Evolutionary conservation across 2,888 invertebrate species (phyloP), one percentile per base, ranked within the genome.

Genomic region (Papilio elwesi): DNA sequence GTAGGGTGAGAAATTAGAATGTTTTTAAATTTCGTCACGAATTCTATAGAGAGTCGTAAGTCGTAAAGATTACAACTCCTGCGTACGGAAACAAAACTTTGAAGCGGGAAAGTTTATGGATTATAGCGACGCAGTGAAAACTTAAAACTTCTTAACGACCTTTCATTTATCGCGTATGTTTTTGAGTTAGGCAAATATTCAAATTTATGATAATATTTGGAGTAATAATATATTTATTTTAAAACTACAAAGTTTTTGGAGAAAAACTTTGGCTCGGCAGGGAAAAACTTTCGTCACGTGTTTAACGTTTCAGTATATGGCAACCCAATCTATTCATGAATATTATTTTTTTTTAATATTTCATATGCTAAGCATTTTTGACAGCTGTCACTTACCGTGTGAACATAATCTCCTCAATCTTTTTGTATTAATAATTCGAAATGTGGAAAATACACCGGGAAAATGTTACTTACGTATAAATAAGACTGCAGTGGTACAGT

Each of bases 1-100:
- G 6, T 6, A 43, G 43, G 43, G n/a, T 5, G 43, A 6, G 7
- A 15, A 10, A 43, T 62, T 43, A 36, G 43, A 59, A 59, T 59
- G 12, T 59, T 38, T 62, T 59, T n/a, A 38, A 59, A 59, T 26
- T 0, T 43, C 15, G n/a, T 59, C 59, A n/a, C 59, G 43, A 62
- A 43, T 62, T 43, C 59, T 62, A 43, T 43, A 64, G 26, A 49
- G 48, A 48, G 68, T 68, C 51, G 51, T 51, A 62, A 52, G 52
- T 69, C 69, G 62, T 70, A 64, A 64, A 55, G 70, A 63, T 70
- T 52, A 70, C 13, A 63, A 62, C 53, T 52, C 47, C 8, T 53
- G 70, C 63, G 70, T 47, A 48, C 47, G 63, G 36, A 43, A 52
- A 64, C 11, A 36, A 47, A 70, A 64, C 70, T 53, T 65, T 48